Conservation (phyloP, 2,888 invertebrate genomes). For the Gonocerus acuteangulatus region DNA sequence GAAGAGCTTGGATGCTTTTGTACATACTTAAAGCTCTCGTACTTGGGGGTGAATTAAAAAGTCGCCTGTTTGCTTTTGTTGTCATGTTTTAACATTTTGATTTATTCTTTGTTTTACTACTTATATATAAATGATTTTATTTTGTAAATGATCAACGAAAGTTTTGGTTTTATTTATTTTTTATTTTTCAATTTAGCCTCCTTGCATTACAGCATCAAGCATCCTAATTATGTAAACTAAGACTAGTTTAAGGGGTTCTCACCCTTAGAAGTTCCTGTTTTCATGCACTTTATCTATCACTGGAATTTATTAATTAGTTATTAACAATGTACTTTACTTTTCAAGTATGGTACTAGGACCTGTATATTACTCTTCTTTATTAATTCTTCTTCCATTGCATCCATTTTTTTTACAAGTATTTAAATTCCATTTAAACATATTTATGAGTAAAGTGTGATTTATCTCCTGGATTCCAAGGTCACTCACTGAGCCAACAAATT, state of each 20-base stretch:
- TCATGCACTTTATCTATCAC: slow-evolving; percentile 20
- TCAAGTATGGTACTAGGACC: slow-evolving; percentile 4
- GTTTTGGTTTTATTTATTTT: background rate
- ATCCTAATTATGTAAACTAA: slow-evolving; percentile 21
- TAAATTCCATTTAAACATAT: background rate
- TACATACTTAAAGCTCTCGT: slow-evolving; percentile 15
- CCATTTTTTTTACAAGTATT: background rate
- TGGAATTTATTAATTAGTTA: slow-evolving; percentile 5
- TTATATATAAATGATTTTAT: slow-evolving; percentile 2
- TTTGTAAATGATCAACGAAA: slow-evolving; percentile 16
- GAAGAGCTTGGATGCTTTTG: slow-evolving; percentile 25
- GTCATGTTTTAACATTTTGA: slow-evolving; percentile 6
- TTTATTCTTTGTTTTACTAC: slow-evolving; percentile 1
- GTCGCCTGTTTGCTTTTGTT: slow-evolving; percentile 24
- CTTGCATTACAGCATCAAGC: slow-evolving; percentile 24
- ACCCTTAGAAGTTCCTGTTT: slow-evolving; percentile 20
- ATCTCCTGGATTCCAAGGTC: background rate
- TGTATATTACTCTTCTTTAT: background rate
- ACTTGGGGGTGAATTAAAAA: slow-evolving; percentile 1
- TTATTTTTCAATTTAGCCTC: slow-evolving; percentile 16
- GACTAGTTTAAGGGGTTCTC: slow-evolving; percentile 2
- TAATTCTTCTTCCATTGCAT: background rate
- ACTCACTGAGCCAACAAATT: too few relatives aligned
- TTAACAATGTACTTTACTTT: slow-evolving; percentile 6
- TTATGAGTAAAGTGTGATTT: too few relatives aligned